These are phyloP conservation scores for Acrossocheilus wenchowensis DNA, from an alignment of 2,797 vertebrate species.

Conservation along the genomic window DNA sequence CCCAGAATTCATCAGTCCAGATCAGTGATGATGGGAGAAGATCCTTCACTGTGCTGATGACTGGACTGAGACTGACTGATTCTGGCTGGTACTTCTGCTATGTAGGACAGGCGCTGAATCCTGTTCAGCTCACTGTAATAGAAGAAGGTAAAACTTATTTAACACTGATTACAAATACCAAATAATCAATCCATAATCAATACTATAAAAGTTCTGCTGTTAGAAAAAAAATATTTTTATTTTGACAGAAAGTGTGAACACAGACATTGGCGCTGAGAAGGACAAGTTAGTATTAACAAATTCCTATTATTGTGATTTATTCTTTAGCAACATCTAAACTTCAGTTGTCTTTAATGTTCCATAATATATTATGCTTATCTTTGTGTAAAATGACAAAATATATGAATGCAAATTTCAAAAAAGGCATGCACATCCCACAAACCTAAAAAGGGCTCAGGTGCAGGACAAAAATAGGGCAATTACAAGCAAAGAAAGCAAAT, in stretches of 20 bases:
- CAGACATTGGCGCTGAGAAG: neutral
- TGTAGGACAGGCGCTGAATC: constrained; percentile 53
- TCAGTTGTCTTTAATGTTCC: neutral
- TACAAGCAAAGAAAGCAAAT: too few species aligned
- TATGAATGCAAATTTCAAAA: too few species aligned
- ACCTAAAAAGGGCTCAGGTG: too few species aligned
- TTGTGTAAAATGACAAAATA: too few species aligned
- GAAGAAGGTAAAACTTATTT: neutral
- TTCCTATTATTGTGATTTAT: neutral
- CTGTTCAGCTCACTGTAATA: constrained; percentile 61
- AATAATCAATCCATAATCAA: neutral
- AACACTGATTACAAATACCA: neutral
- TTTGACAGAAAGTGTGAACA: neutral
- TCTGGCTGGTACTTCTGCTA: constrained; percentile 76
- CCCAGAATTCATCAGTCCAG: too few species aligned
- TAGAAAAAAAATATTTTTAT: too few species aligned
- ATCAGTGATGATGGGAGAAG: too few species aligned
- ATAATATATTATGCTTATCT: neutral
- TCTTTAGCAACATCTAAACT: neutral
- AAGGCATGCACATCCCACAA: too few species aligned
- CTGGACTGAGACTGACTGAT: constrained; percentile 68
- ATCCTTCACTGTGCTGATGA: constrained; percentile 66
- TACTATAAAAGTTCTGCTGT: neutral
- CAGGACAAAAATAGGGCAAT: too few species aligned
- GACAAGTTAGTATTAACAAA: neutral